Conservation (phyloP, 2,797 vertebrate genomes). For the Sarcoramphus papa region DNA sequence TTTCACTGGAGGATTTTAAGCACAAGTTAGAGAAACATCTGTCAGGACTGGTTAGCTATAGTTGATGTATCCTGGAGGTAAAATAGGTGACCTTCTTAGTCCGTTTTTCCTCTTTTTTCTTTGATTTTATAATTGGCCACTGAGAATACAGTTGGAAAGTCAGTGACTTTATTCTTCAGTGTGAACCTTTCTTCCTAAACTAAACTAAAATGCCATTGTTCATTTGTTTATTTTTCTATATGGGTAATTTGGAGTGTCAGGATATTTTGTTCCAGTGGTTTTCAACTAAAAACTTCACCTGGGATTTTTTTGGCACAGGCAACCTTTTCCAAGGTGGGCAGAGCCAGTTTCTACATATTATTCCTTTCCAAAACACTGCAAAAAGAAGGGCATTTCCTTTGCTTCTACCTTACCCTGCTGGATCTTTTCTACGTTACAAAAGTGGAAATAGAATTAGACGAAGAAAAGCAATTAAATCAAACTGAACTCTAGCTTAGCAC, state of each 20-base stretch:
- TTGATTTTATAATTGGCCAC: not conserved
- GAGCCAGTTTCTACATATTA: not conserved
- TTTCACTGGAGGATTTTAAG: not conserved
- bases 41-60: not conserved
- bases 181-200: not conserved
- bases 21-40: conserved; percentile 12
- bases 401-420: not conserved
- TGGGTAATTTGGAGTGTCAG: not conserved
- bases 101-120: not conserved
- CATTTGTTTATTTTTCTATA: not conserved
- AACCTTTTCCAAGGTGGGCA: not conserved
- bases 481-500: not conserved
- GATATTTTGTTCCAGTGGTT: not conserved
- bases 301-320: not conserved
- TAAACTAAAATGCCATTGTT: conserved; percentile 6
- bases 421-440: not conserved
- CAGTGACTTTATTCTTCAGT: not conserved
- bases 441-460: not conserved
- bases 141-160: not conserved
- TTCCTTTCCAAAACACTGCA: not conserved
- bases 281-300: not conserved
- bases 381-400: not conserved
- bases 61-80: not conserved
- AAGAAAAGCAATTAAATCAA: not conserved
- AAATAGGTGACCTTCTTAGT: conserved; percentile 23